Conservation (phyloP, 2,797 vertebrate species). For the Sebastes goodei region DNA sequence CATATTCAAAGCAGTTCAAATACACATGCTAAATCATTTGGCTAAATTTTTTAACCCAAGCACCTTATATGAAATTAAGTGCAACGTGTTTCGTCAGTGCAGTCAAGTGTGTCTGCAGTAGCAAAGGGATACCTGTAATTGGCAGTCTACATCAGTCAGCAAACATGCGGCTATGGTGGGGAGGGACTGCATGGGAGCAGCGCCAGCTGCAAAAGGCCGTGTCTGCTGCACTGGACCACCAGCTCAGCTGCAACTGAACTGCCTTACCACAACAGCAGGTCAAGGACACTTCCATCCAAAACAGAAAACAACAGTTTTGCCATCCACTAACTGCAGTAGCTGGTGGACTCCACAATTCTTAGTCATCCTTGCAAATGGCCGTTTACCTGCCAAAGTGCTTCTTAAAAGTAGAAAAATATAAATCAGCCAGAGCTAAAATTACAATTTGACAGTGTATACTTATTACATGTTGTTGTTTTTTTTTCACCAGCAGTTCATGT, state of each 20-base stretch:
- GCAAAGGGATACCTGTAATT: background rate
- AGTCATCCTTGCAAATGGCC: background rate
- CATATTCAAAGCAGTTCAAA: background rate
- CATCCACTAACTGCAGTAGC: background rate
- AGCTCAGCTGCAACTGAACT: background rate
- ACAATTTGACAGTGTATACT: background rate
- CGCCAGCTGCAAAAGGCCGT: conserved; percentile 29
- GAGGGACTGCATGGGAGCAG: conserved; percentile 24
- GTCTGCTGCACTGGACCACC: background rate
- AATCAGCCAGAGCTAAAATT: background rate
- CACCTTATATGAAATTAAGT: background rate
- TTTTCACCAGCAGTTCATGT: background rate
- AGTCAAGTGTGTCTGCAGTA: background rate
- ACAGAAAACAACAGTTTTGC: background rate
- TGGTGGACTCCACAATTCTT: background rate
- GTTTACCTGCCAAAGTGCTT: background rate
- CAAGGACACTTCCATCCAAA: background rate
- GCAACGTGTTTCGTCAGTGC: background rate
- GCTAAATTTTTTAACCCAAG: background rate
- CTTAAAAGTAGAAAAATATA: background rate
- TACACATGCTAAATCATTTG: background rate
- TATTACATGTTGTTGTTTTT: background rate
- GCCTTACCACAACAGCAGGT: background rate
- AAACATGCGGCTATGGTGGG: background rate
- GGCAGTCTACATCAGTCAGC: conserved; percentile 11